A percentile compares a stretch with the other conserved stretches of the same genome.
Evolutionary conservation across 1,140 invertebrate genomes (phyloP).

Genomic region (Pseudomyrmex sp.): DNA sequence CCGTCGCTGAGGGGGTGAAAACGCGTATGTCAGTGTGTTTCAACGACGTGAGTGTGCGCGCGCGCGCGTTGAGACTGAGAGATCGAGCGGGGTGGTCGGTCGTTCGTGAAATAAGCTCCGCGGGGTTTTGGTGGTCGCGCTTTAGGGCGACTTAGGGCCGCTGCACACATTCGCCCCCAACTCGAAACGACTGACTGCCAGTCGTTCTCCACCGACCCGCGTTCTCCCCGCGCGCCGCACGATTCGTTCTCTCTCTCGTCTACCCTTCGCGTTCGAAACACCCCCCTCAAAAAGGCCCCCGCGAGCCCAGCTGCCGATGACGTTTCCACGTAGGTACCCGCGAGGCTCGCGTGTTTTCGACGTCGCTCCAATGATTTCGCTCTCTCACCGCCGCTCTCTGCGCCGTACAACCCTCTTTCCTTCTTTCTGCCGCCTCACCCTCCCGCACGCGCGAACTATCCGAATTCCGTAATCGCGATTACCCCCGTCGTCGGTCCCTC

Average conservation of each 20-base stretch:
- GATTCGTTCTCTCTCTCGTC: conserved; percentile 36
- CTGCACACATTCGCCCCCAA: conserved; percentile 67
- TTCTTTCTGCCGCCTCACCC: conserved; percentile 8
- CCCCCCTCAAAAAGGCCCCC: conserved; percentile 70
- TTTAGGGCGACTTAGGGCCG: conserved; percentile 80
- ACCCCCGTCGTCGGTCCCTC: conserved; percentile 21
- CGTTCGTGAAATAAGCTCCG: conserved; percentile 85
- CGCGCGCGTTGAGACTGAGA: conserved; percentile 68
- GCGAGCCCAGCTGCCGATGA: conserved; percentile 84
- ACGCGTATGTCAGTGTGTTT: conserved; percentile 12
- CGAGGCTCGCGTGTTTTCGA: conserved; percentile 84
- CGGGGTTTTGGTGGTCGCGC: conserved; percentile 84
- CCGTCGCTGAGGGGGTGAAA: conserved; percentile 7
- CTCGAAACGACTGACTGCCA: conserved; percentile 76
- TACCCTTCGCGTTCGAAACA: conserved; percentile 68
- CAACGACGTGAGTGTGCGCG: conserved; percentile 1
- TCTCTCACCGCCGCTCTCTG: conserved; percentile 32
- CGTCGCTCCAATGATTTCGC: conserved; percentile 79
- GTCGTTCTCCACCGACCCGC: conserved; percentile 53
- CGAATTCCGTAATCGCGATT: conserved; percentile 40
- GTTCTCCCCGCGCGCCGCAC: conserved; percentile 12
- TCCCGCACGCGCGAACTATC: conserved; percentile 10
- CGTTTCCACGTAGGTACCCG: conserved; percentile 84
- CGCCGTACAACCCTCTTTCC: conserved; percentile 7
- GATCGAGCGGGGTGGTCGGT: conserved; percentile 80